Conservation (phyloP, 1,140 invertebrate genomes). For the Chlorops oryzae region DNA sequence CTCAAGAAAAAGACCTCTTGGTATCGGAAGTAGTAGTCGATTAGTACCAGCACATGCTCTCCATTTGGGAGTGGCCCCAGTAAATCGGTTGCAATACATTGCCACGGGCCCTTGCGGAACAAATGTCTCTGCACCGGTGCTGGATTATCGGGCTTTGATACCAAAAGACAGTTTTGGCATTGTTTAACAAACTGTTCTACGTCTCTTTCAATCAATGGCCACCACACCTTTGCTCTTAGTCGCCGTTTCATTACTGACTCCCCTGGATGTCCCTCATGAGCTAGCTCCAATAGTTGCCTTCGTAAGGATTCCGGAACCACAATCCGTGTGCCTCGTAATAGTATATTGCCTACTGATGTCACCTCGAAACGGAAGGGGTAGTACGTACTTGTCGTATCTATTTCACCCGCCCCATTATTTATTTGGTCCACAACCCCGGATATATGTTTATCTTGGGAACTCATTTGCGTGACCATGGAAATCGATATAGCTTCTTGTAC, state of each 20-base stretch:
- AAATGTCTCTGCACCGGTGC: constrained; percentile 28
- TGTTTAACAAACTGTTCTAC: no score
- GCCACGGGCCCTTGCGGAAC: constrained; percentile 34
- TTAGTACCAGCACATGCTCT: constrained; percentile 29
- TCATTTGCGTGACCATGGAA: no score
- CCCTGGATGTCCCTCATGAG: constrained; percentile 49
- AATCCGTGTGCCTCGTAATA: no score
- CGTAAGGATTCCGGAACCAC: constrained; percentile 17
- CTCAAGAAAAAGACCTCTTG: constrained; percentile 2
- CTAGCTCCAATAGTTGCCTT: constrained; percentile 16
- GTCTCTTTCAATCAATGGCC: no score
- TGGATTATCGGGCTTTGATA: constrained; percentile 17
- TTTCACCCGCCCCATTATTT: no score
- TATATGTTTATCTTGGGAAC: background rate
- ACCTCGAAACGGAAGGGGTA: no score
- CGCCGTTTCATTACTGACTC: constrained; percentile 46
- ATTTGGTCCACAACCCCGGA: constrained; percentile 15
- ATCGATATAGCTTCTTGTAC: no score
- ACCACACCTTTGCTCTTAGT: no score
- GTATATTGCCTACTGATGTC: no score
- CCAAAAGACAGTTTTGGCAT: constrained; percentile 44
- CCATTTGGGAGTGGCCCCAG: constrained; percentile 31
- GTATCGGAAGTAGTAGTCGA: constrained; percentile 25
- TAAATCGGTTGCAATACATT: constrained; percentile 38
- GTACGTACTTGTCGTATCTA: no score